A percentile compares a stretch with the other conserved stretches of the same genome.
Evolutionary conservation across 2,888 invertebrate genomes (phyloP).

Genomic region (Scaptomyza caliginosa): DNA sequence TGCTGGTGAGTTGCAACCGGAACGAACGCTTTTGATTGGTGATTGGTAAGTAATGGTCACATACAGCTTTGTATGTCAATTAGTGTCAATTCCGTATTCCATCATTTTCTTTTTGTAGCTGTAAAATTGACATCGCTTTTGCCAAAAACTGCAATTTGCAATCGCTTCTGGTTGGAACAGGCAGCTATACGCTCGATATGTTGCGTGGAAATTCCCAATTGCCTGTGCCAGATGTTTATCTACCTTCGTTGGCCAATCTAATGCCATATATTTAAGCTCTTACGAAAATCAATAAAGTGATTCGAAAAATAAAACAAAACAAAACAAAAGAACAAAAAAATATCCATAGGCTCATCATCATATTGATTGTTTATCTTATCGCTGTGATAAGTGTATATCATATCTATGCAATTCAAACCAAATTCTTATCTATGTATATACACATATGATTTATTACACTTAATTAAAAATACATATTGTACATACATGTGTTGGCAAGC

Average conservation of each 20-base stretch:
- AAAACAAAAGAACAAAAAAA: not conserved
- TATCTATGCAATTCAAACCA: slow-evolving; percentile 12
- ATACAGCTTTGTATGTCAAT: slow-evolving; percentile 5
- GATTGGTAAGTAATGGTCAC: slow-evolving; percentile 78
- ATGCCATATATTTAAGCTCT: slow-evolving; percentile 78
- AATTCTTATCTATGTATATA: slow-evolving; percentile 14
- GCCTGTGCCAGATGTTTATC: slow-evolving; percentile 89
- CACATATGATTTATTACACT: slow-evolving; percentile 26
- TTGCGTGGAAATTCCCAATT: slow-evolving; percentile 86
- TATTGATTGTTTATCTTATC: slow-evolving; percentile 17
- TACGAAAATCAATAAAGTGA: slow-evolving; percentile 18
- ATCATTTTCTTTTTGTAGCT: slow-evolving; percentile 85
- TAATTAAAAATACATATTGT: slow-evolving; percentile 33
- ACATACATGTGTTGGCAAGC: slow-evolving; percentile 17
- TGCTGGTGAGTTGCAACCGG: slow-evolving; percentile 90
- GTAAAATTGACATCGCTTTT: slow-evolving; percentile 95
- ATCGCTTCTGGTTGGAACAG: slow-evolving; percentile 94
- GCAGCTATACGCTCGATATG: slow-evolving; percentile 89
- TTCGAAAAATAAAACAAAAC: no score
- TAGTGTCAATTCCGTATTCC: not conserved
- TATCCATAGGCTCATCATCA: not conserved
- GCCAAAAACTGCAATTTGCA: slow-evolving; percentile 94
- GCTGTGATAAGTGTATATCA: not conserved
- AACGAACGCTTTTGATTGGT: slow-evolving; percentile 87
- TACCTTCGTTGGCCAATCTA: slow-evolving; percentile 89